These are phyloP conservation scores for Tuta absoluta DNA, from an alignment of 2,888 invertebrate species.

Conservation along the genomic window DNA sequence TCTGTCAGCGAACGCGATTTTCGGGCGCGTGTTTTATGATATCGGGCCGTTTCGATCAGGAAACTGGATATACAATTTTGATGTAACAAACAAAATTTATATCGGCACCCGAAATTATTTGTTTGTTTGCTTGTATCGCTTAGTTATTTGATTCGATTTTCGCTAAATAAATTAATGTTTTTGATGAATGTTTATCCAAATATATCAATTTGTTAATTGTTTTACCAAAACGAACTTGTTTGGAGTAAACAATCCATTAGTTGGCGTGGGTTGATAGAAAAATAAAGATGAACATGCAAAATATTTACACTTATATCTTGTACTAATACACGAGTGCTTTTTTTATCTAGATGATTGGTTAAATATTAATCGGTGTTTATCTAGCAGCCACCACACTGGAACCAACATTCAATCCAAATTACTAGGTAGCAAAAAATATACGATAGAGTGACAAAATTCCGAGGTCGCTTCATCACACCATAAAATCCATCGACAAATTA, in stretches of 20 bases:
- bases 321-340: too few relatives aligned
- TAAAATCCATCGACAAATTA: constrained; percentile 39
- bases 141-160: constrained; percentile 1
- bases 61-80: constrained; percentile 50
- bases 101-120: constrained; percentile 18
- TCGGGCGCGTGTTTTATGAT: constrained; percentile 66
- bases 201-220: too few relatives aligned
- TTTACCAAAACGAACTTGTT: too few relatives aligned
- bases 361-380: too few relatives aligned
- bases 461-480: constrained; percentile 7
- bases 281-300: too few relatives aligned
- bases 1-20: constrained; percentile 71
- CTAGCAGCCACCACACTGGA: too few relatives aligned
- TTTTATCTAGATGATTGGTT: too few relatives aligned
- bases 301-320: too few relatives aligned
- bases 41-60: constrained; percentile 59
- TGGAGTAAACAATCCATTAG: too few relatives aligned
- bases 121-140: constrained; percentile 11
- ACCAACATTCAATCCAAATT: background rate
- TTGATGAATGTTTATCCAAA: background rate
- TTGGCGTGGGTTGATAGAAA: too few relatives aligned
- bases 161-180: background rate
- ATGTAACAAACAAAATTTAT: constrained; percentile 47
- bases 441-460: background rate
- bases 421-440: too few relatives aligned